These are phyloP conservation scores for Pitta sordida DNA, from an alignment of 2,113 vertebrate genomes.

Conservation along the genomic window DNA sequence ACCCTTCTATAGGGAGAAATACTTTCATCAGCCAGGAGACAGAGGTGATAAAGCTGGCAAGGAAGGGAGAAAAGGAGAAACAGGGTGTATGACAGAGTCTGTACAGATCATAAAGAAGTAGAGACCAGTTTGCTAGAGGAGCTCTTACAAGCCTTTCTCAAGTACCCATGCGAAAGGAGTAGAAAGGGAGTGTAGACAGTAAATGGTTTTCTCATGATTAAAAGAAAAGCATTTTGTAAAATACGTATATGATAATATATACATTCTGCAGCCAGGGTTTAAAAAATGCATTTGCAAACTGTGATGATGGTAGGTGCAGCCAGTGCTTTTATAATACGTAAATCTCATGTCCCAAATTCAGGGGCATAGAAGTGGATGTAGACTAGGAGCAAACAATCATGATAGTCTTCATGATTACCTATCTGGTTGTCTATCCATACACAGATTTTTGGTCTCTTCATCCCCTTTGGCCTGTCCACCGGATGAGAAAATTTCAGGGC, in stretches of 20 bases:
- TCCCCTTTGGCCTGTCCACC: neutral
- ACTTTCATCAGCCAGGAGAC: neutral
- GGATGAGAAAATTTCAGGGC: neutral
- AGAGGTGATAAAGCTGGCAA: neutral
- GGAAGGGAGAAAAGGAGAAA: neutral
- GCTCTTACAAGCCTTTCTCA: neutral
- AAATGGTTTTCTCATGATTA: neutral
- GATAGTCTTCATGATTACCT: neutral
- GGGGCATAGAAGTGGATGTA: neutral
- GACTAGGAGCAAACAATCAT: neutral
- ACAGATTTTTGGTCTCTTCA: neutral
- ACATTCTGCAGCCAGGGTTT: neutral
- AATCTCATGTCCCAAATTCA: neutral
- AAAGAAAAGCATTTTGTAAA: neutral
- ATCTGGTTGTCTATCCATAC: neutral
- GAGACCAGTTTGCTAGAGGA: neutral
- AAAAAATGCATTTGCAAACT: neutral
- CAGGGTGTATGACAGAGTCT: neutral
- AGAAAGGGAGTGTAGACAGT: neutral
- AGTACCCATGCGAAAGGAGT: neutral
- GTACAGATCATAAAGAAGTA: fast-evolving
- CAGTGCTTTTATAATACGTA: neutral
- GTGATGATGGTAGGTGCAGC: neutral
- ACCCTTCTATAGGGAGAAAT: neutral
- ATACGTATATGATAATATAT: too few relatives aligned